Evolutionary conservation across 2,797 vertebrate genomes (phyloP).

Genomic region (Ctenopoma kingsleyae): DNA sequence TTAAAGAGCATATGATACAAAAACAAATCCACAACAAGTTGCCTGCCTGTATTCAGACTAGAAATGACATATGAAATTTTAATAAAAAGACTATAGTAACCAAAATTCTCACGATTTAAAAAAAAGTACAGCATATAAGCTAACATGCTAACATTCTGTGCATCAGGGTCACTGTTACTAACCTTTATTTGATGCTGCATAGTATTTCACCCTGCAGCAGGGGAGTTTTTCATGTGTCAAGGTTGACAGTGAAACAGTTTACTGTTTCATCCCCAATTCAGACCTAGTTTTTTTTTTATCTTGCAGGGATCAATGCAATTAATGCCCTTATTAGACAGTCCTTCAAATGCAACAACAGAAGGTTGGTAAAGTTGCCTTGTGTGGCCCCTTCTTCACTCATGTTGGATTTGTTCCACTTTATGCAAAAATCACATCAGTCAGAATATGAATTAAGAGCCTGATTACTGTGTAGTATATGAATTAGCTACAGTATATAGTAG

Average conservation of each 20-base stretch:
- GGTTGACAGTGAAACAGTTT: too few species aligned
- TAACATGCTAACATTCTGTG: too few species aligned
- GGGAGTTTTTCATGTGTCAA: too few species aligned
- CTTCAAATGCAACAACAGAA: slow-evolving; percentile 26
- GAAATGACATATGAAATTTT: too few species aligned
- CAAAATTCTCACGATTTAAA: too few species aligned
- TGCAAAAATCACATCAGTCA: slow-evolving; percentile 35
- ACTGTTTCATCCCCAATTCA: slow-evolving; percentile 1
- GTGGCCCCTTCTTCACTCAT: slow-evolving; percentile 1
- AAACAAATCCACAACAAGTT: slow-evolving; percentile 20
- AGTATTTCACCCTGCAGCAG: too few species aligned
- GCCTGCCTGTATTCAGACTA: too few species aligned
- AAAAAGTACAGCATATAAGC: too few species aligned
- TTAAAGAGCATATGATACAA: background rate
- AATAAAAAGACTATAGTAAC: too few species aligned
- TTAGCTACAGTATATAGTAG: slow-evolving; percentile 16
- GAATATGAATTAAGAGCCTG: slow-evolving; percentile 29
- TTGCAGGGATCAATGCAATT: slow-evolving; percentile 55
- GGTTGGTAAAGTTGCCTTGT: slow-evolving; percentile 41
- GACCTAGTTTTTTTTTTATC: slow-evolving; percentile 11
- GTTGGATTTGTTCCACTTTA: slow-evolving; percentile 31
- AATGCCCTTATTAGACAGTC: slow-evolving; percentile 42
- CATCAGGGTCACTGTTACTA: too few species aligned
- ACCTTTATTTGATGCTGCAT: too few species aligned
- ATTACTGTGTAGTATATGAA: slow-evolving; percentile 28